Evolutionary conservation across 92 coral and sea anemone species (phyloP).

Genomic region (Porites divaricata): DNA sequence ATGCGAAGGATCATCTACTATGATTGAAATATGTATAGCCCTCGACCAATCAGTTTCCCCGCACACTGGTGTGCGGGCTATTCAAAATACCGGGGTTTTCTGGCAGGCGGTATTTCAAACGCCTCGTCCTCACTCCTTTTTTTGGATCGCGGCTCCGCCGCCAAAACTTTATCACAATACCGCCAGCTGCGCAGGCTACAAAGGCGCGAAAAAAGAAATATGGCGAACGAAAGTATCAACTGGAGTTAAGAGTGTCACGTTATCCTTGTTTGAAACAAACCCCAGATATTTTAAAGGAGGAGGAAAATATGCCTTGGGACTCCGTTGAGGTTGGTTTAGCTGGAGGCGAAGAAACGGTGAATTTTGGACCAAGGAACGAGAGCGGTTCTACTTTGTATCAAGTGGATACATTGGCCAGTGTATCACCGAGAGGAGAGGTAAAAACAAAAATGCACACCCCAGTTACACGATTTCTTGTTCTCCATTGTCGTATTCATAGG

Average conservation of each 20-base stretch:
- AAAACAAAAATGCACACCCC: neutral
- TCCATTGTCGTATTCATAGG: neutral
- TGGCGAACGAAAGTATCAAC: neutral
- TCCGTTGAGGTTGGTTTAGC: slow-evolving; percentile 91
- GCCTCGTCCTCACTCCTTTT: no score
- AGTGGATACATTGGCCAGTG: slow-evolving; percentile 87
- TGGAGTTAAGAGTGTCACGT: no score
- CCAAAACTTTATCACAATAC: no score
- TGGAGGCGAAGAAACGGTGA: slow-evolving; percentile 94
- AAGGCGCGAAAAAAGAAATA: slow-evolving; percentile 15
- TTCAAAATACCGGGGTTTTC: no score
- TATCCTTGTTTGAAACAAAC: neutral
- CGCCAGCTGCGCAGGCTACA: no score
- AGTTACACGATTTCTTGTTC: neutral
- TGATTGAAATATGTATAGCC: no score
- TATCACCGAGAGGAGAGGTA: slow-evolving; percentile 84
- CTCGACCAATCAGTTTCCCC: no score
- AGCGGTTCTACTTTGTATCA: slow-evolving; percentile 87
- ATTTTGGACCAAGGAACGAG: slow-evolving; percentile 84
- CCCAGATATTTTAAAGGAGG: neutral
- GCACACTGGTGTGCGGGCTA: no score
- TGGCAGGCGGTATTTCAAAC: no score
- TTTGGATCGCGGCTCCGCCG: no score
- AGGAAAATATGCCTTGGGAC: slow-evolving; percentile 84
- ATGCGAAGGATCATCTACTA: no score